phyloP scores from a whole-genome alignment of 1,140 invertebrate species.

The Rhagoletis pomonella region DNA sequence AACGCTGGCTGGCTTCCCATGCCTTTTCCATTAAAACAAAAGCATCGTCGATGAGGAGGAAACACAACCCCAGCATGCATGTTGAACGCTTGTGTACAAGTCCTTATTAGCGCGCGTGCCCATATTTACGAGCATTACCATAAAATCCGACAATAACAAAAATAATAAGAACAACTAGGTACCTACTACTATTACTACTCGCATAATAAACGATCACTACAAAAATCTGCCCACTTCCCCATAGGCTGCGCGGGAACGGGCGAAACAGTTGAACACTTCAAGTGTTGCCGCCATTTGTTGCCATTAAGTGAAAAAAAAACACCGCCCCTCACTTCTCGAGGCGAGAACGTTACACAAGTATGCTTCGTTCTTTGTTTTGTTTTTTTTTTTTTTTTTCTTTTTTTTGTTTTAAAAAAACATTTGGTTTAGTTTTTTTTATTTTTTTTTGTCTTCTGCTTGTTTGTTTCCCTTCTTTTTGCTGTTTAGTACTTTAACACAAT shows the following conservation, averaged over 20 bases:
- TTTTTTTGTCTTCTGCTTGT: background rate
- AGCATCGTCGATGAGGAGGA: background rate
- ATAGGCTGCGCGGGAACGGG: background rate
- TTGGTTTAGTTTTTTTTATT: background rate
- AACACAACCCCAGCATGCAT: background rate
- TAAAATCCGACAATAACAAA: slow-evolving; percentile 43
- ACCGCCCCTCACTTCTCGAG: background rate
- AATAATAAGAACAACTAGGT: background rate
- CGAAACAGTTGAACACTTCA: slow-evolving; percentile 43
- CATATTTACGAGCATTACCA: slow-evolving; percentile 54
- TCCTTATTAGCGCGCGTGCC: slow-evolving; percentile 54
- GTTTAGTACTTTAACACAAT: background rate
- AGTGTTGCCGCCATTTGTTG: slow-evolving; percentile 51
- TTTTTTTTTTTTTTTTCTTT: background rate
- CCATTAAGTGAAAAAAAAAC: slow-evolving; percentile 6
- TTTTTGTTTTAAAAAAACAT: background rate
- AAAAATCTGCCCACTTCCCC: background rate
- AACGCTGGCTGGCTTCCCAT: background rate
- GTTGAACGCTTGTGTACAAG: slow-evolving; percentile 17
- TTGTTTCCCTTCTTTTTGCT: background rate
- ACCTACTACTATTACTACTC: slow-evolving; percentile 11
- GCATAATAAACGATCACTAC: slow-evolving; percentile 33
- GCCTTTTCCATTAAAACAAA: slow-evolving; percentile 15
- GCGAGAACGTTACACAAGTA: slow-evolving; percentile 27
- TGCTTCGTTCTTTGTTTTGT: background rate